These are phyloP conservation scores for Cataglyphis albicans DNA, from an alignment of 2,888 invertebrate species.

Conservation along the genomic window DNA sequence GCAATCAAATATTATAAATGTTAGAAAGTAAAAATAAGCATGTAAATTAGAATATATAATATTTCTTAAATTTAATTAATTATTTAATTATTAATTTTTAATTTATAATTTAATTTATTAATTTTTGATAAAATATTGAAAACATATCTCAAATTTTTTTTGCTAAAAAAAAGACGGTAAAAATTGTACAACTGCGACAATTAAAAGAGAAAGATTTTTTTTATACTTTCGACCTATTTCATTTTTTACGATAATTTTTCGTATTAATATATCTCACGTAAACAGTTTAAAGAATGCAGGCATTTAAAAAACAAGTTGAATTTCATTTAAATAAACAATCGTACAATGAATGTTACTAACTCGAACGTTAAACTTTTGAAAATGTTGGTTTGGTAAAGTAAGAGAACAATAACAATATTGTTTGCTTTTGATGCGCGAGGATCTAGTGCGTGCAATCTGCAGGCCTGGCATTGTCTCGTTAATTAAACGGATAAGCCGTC, in stretches of 20 bases:
- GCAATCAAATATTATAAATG: not conserved
- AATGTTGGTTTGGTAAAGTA: conserved; percentile 17
- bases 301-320: not conserved
- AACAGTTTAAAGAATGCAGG: not conserved
- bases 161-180: not conserved
- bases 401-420: conserved; percentile 79
- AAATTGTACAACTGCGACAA: not conserved
- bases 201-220: not conserved
- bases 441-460: conserved; percentile 74
- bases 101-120: not conserved
- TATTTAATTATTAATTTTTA: no score
- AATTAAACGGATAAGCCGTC: conserved; percentile 85
- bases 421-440: conserved; percentile 72
- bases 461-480: conserved; percentile 82
- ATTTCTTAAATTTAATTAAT: not conserved
- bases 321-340: conserved; percentile 29
- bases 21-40: conserved; percentile 2
- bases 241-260: not conserved
- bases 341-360: conserved; percentile 27
- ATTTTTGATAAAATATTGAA: not conserved
- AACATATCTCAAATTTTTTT: not conserved
- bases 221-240: not conserved
- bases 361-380: conserved; percentile 38
- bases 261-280: not conserved
- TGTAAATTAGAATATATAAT: not conserved